Percentiles rank a stretch among this genome's conserved stretches.
Evolutionary conservation across 2,113 vertebrate genomes (phyloP).

Genomic region (Probosciger aterrimus): DNA sequence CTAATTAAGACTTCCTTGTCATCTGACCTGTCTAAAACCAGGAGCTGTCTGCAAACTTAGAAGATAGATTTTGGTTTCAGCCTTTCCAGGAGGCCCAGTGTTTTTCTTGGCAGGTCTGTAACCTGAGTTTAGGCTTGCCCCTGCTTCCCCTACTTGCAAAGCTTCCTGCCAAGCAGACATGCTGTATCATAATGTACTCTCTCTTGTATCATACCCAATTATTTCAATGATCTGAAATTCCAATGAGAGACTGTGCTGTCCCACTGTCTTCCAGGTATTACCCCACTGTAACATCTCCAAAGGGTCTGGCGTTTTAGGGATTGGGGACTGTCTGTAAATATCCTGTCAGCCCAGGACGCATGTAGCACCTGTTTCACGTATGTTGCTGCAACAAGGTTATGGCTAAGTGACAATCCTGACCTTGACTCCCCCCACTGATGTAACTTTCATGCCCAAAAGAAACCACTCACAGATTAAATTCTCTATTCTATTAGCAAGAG

Average conservation of each 20-base stretch:
- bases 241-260: neutral
- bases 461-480: neutral
- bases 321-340: neutral
- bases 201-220: neutral
- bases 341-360: neutral
- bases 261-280: neutral
- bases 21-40: conserved; percentile 7
- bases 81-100: neutral
- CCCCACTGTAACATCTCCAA: neutral
- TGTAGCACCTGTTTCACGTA: neutral
- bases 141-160: neutral
- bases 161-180: neutral
- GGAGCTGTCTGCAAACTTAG: neutral
- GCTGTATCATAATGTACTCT: neutral
- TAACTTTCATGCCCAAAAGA: neutral
- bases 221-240: neutral
- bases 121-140: neutral
- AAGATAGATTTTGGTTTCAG: conserved; percentile 16
- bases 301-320: neutral
- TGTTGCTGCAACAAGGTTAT: neutral
- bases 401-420: neutral
- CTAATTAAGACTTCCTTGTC: neutral
- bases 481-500: neutral
- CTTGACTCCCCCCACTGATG: neutral
- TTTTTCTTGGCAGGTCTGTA: conserved; percentile 13